Conservation (phyloP, 2,888 invertebrate species). For the Eristalis pertinax region DNA sequence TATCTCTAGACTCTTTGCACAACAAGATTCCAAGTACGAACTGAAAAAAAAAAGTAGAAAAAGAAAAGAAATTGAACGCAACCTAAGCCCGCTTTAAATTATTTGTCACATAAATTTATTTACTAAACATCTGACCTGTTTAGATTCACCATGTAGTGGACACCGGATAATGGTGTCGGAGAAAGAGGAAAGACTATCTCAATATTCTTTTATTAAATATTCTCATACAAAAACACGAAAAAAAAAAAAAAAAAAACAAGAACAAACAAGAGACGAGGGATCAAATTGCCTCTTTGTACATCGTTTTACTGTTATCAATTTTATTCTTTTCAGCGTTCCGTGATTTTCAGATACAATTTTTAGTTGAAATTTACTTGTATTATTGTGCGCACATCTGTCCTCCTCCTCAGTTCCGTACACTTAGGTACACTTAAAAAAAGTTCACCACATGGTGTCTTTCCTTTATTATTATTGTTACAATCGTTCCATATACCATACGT, state of each 20-base stretch:
- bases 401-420: not conserved
- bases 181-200: constrained; percentile 15
- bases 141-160: not conserved
- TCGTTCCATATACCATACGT: not conserved
- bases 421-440: not conserved
- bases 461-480: not conserved
- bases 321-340: constrained; percentile 6
- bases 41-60: not conserved
- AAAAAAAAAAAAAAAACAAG: not conserved
- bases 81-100: not conserved
- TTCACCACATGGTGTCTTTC: constrained; percentile 1
- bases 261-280: not conserved
- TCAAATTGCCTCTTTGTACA: constrained; percentile 36
- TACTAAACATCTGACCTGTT: constrained; percentile 18
- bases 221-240: not conserved
- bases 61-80: not conserved
- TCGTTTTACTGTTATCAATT: constrained; percentile 23
- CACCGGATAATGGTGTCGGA: constrained; percentile 4
- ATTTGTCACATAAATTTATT: constrained; percentile 3
- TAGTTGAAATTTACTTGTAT: constrained; percentile 12
- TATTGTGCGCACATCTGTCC: constrained; percentile 5
- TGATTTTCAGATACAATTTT: constrained; percentile 21
- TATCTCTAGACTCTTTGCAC: not conserved
- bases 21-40: not conserved
- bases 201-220: constrained; percentile 16